A percentile compares a stretch with the other conserved stretches of the same genome.
These are phyloP conservation scores for Fistularia tabacaria DNA, from an alignment of 2,797 vertebrate genomes.

Conservation along the genomic window DNA sequence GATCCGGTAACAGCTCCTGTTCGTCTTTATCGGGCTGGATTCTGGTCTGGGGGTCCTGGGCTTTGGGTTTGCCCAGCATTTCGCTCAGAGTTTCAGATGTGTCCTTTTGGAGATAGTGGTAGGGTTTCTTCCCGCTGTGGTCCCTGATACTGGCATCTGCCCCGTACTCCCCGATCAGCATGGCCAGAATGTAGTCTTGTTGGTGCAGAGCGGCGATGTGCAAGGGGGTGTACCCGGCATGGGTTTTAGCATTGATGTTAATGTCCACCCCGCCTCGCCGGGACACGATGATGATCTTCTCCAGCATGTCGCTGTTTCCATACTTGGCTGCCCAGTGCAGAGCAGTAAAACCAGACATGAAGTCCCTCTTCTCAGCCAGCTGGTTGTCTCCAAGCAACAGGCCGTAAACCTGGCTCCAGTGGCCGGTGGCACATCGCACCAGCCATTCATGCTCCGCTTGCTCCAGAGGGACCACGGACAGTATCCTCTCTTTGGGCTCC, in stretches of 20 bases:
- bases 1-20: slow-evolving; percentile 69
- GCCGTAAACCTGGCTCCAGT: slow-evolving; percentile 84
- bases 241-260: slow-evolving; percentile 80
- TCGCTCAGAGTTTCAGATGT: slow-evolving; percentile 63
- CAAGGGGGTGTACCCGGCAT: slow-evolving; percentile 87
- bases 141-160: slow-evolving; percentile 81
- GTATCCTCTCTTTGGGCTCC: slow-evolving; percentile 61
- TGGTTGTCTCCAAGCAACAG: slow-evolving; percentile 79
- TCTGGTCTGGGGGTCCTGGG: slow-evolving; percentile 26
- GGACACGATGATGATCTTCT: slow-evolving; percentile 75
- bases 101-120: slow-evolving; percentile 81
- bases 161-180: slow-evolving; percentile 75
- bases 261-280: slow-evolving; percentile 58
- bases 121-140: slow-evolving; percentile 85
- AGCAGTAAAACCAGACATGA: slow-evolving; percentile 89
- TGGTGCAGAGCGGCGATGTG: slow-evolving; percentile 89
- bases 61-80: slow-evolving; percentile 76
- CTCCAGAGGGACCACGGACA: slow-evolving; percentile 74
- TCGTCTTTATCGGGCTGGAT: slow-evolving; percentile 49
- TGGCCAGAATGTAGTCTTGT: slow-evolving; percentile 71
- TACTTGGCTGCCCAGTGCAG: slow-evolving; percentile 92
- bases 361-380: slow-evolving; percentile 85
- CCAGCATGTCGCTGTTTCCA: slow-evolving; percentile 82
- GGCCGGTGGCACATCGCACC: slow-evolving; percentile 78
- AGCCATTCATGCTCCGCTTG: slow-evolving; percentile 85